Conservation (phyloP, 2,113 vertebrate genomes). For the Sisor rabdophorus region DNA sequence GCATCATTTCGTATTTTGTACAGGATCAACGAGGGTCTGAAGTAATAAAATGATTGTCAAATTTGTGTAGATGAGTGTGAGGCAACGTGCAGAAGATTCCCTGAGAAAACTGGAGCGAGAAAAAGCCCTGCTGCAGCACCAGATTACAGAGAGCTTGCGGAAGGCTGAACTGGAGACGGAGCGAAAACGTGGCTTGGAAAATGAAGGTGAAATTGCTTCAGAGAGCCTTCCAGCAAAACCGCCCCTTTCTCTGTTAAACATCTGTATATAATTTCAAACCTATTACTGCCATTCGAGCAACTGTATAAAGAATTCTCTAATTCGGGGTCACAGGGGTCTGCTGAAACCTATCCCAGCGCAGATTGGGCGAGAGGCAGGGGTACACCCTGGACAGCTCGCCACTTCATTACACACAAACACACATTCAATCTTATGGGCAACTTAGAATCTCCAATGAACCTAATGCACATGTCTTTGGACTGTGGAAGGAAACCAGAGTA, state of each 20-base stretch:
- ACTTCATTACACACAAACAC: not conserved
- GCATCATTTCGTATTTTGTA: not conserved
- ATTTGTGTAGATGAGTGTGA: slow-evolving; percentile 77
- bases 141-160: slow-evolving; percentile 84
- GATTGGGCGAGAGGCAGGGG: too few species aligned
- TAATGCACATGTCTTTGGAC: too few species aligned
- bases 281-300: not conserved
- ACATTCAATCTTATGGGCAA: too few species aligned
- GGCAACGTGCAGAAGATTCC: slow-evolving; percentile 81
- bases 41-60: slow-evolving; percentile 7
- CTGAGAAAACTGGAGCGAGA: slow-evolving; percentile 89
- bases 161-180: slow-evolving; percentile 88
- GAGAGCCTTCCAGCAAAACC: not conserved
- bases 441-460: too few species aligned
- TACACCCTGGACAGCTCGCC: not conserved
- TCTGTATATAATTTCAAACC: not conserved
- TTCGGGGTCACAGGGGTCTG: too few species aligned
- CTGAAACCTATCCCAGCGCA: too few species aligned
- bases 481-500: too few species aligned
- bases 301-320: too few species aligned
- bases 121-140: slow-evolving; percentile 89
- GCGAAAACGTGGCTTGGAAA: slow-evolving; percentile 88
- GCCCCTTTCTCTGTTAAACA: not conserved
- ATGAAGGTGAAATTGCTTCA: slow-evolving; percentile 73
- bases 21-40: slow-evolving; percentile 4